These are phyloP conservation scores for Pangasianodon hypophthalmus DNA, from an alignment of 2,113 vertebrate genomes.

Conservation along the genomic window DNA sequence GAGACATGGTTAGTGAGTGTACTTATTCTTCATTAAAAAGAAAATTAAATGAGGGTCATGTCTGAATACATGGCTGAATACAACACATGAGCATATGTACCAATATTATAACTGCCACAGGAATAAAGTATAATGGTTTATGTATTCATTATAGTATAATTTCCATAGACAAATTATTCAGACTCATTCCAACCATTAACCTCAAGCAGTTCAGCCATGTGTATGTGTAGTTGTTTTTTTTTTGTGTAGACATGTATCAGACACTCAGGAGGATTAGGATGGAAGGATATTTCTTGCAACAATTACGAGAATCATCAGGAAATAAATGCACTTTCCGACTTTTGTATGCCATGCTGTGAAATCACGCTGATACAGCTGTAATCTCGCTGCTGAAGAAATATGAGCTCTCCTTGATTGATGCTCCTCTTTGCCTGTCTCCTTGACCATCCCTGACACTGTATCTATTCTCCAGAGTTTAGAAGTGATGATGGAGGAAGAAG, in stretches of 20 bases:
- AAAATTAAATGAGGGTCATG: background rate
- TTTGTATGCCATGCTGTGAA: background rate
- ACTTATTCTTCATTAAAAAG: background rate
- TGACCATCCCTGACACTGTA: background rate
- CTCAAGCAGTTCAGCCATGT: background rate
- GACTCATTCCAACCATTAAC: background rate
- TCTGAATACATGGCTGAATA: background rate
- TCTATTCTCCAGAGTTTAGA: constrained; percentile 14
- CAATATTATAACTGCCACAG: background rate
- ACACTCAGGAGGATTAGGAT: background rate
- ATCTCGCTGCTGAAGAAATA: constrained; percentile 2
- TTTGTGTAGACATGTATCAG: background rate
- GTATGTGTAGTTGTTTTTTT: background rate
- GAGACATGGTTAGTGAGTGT: background rate
- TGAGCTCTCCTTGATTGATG: background rate
- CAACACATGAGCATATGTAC: background rate
- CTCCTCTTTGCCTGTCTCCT: constrained; percentile 15
- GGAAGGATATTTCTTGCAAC: background rate
- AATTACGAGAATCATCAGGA: background rate
- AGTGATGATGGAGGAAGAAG: background rate
- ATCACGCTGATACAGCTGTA: background rate
- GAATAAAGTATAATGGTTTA: background rate
- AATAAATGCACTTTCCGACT: background rate
- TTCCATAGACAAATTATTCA: background rate
- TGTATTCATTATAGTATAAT: background rate